Evolutionary conservation across 2,797 vertebrate species (phyloP), one percentile per base, ranked within the genome.

Genomic region (Acrossocheilus wenchowensis): DNA sequence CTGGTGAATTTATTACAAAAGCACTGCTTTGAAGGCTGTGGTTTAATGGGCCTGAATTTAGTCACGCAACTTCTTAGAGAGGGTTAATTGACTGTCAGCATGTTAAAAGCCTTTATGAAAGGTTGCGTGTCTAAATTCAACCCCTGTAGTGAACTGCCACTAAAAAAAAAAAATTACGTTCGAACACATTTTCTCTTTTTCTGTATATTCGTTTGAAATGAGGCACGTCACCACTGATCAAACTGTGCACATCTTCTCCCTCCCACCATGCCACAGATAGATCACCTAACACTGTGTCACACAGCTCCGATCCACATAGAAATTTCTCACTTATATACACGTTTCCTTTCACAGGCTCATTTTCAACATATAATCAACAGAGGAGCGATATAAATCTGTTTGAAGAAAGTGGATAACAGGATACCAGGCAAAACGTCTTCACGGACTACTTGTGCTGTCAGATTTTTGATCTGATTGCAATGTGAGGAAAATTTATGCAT

Each of bases 401-500:
- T 50, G 26, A 74, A 78, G 62, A 50, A 6, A 89, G 79, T 87
- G 81, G 48, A 54, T 69, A 87, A 86, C 77, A 89, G 77, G 57
- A 88, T 79, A 72, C 34, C 81, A 81, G 85, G 88, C 26, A 84
- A 52, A 85, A 2, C 66, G 84, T 74, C 78, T 78, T 71, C 36
- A 89, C 71, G 69, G 79, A 66, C 71, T 41, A 62, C 30, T 66
- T 66, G n/a, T 8, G 64, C 30, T 66, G 64, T 86, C 84, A 88
- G 43, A 80, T 87, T 90, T 91, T 88, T 57, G 78, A 92, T 90
- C 90, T 92, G 89, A 92, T 91, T 87, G 86, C 89, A 91, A 87
- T 78, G 87, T 52, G 89, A 91, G 73, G 87, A 48, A 92, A 91
- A 94, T 92, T 83, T 92, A 93, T 92, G 91, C 92, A 88, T 54